Evolutionary conservation across 2,888 invertebrate genomes (phyloP), one percentile per base, ranked within the genome.

Genomic region (Tridacna crocea): DNA sequence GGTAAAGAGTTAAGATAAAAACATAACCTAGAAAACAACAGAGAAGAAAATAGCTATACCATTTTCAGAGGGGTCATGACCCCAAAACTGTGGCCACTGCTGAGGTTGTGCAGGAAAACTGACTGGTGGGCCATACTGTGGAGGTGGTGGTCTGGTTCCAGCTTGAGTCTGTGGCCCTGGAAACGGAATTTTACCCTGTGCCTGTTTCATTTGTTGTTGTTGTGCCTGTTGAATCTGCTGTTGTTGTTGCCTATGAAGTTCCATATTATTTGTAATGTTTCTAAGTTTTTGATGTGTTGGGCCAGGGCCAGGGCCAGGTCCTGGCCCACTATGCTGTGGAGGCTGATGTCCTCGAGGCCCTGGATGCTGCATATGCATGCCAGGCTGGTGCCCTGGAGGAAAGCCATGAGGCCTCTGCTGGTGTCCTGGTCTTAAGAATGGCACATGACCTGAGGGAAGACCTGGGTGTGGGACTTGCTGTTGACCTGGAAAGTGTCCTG

Each of bases 11-110:
- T 36, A 36, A 36, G 8, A 8, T 4, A 36, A 36, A 4, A 36
- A 36, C 2, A 4, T 36, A 8, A 36, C 36, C 36, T 36, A 55
- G 19, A 55, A 19, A 55, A 55, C 2, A 19, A 19, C 19, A 55
- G 11, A 55, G 2, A 55, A 55, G 19, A 55, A 55, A 19, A 55
- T 55, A 10, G 17, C 24, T 79, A 90, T 92, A 96, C 96, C 93
- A 95, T 97, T 98, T 70, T 98, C 95, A 94, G 97, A 97, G 17
- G 98, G 98, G 95, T 98, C 98, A 95, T 99, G 98, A 0, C 98
- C 93, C 87, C 90, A 91, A 83, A 91, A 92, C 12, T 88, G 77
- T 22, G 86, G 86, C 80, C 83, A 87, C 22, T 81, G 72, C 19
- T 81, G 72, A 15, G 60, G 82, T 48, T 78, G 85, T 22, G 68